Evolutionary conservation across 2,888 invertebrate genomes (phyloP), one percentile per base, ranked within the genome.

Genomic region (Stenodera caucasica): DNA sequence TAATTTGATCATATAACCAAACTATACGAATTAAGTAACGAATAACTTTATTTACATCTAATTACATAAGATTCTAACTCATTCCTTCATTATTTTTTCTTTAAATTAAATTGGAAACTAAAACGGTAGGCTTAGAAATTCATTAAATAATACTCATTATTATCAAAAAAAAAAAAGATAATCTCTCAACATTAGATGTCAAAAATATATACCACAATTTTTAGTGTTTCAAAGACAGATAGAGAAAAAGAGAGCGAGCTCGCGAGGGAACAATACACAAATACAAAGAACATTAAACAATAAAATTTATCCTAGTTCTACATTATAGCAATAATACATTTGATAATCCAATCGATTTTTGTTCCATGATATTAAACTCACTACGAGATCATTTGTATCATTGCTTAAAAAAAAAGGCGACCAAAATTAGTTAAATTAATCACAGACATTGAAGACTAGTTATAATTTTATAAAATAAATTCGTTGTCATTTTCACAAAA

Each of bases 11-110:
- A 29, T 32, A 23, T 6, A 2, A 4, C 49, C 5, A 49, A 55
- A n/a, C 29, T 35, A 18, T 23, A 33, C 2, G 37, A 7, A 23
- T 52, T 57, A 15, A 18, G 50, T 51, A 62, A 63, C 61, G 66
- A 66, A 54, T 65, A 67, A 67, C 68, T 68, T 67, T 68, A 68
- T 68, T 68, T 68, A 68, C 66, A 65, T 58, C 60, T 66, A 68
- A 60, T 58, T 61, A 61, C 61, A 61, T 61, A 50, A 60, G 57
- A 57, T 60, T 45, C 45, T 9, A 45, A 45, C 45, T 15, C 5
- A 8, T 49, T 57, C 52, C 49, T 5, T 37, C 12, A 49, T 54
- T 55, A 21, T 55, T 33, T 53, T 40, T 18, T 18, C 18, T 8
- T 40, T 35, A 8, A 40, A 26, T 3, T 26, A 7, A 26, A 26